Percentiles rank a stretch among this genome's conserved stretches.
Conservation (phyloP, 2,888 invertebrate genomes). For the Cosmorhoe ocellata region DNA sequence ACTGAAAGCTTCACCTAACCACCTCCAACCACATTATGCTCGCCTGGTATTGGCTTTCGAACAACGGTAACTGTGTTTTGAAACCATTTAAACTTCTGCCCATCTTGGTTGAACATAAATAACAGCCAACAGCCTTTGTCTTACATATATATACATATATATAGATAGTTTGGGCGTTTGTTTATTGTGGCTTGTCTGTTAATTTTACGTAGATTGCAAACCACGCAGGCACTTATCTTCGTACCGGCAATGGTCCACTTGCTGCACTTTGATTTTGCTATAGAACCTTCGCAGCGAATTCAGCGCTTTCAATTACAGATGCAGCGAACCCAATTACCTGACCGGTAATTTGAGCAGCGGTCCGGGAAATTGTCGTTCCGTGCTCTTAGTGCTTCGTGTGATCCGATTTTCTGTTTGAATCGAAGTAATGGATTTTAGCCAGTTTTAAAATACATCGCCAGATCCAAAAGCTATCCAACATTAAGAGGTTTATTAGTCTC, state of each 20-base stretch:
- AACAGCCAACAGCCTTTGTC: background rate
- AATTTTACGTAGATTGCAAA: too few species aligned
- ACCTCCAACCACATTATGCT: slow-evolving; percentile 25
- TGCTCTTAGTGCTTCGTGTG: slow-evolving; percentile 9
- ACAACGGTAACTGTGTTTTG: slow-evolving; percentile 25
- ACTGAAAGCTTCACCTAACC: slow-evolving; percentile 16
- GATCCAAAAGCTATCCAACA: too few species aligned
- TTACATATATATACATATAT: too few species aligned
- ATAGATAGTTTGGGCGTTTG: too few species aligned
- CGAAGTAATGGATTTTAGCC: background rate
- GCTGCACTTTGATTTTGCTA: slow-evolving; percentile 1
- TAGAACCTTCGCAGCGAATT: slow-evolving; percentile 38
- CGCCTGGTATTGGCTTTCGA: slow-evolving; percentile 29
- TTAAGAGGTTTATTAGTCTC: too few species aligned
- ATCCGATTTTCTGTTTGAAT: slow-evolving; percentile 5
- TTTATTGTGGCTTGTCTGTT: too few species aligned
- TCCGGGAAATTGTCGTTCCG: slow-evolving; percentile 47
- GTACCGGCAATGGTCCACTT: background rate
- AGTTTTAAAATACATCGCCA: too few species aligned
- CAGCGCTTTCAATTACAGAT: slow-evolving; percentile 45
- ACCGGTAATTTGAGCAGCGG: slow-evolving; percentile 43
- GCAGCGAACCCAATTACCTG: slow-evolving; percentile 46
- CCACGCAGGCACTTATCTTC: too few species aligned
- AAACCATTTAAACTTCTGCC: slow-evolving; percentile 23
- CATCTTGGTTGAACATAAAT: slow-evolving; percentile 6